A percentile compares a stretch with the other conserved stretches of the same genome.
Evolutionary conservation across 2,888 invertebrate genomes (phyloP).

Genomic region (Tetropium fuscum): DNA sequence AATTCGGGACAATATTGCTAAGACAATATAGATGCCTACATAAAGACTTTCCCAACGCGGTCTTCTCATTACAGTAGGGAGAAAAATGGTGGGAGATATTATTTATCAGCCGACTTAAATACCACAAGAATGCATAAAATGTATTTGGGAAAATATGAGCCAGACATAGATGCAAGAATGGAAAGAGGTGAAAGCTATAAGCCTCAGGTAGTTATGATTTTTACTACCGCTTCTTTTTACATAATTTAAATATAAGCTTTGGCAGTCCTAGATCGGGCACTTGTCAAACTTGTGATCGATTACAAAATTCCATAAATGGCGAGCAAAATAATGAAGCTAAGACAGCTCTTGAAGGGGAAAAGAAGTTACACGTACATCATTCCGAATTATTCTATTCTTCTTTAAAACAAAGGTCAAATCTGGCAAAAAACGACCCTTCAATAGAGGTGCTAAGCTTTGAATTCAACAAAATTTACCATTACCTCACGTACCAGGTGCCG

Average conservation of each 20-base stretch:
- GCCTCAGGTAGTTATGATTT: slow-evolving; percentile 33
- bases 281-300: slow-evolving; percentile 2
- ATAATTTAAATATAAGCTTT: slow-evolving; percentile 31
- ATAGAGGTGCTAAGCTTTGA: not conserved
- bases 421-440: not conserved
- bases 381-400: slow-evolving; percentile 37
- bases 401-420: slow-evolving; percentile 34
- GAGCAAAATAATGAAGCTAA: not conserved
- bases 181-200: not conserved
- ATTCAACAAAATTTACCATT: slow-evolving; percentile 45
- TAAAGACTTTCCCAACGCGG: slow-evolving; percentile 4
- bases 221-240: slow-evolving; percentile 29
- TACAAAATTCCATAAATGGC: not conserved
- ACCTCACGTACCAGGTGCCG: slow-evolving; percentile 37
- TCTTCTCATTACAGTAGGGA: slow-evolving; percentile 10
- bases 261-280: not conserved
- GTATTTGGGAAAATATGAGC: slow-evolving; percentile 13
- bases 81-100: not conserved
- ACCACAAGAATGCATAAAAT: slow-evolving; percentile 13
- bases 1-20: not conserved
- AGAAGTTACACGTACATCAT: slow-evolving; percentile 26
- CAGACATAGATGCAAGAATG: not conserved
- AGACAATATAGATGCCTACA: not conserved
- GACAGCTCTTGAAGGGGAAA: not conserved
- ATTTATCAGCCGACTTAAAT: slow-evolving; percentile 17